A percentile compares a stretch with the other conserved stretches of the same genome.
These are phyloP conservation scores for Falco biarmicus DNA, from an alignment of 2,797 vertebrate species.

Conservation along the genomic window DNA sequence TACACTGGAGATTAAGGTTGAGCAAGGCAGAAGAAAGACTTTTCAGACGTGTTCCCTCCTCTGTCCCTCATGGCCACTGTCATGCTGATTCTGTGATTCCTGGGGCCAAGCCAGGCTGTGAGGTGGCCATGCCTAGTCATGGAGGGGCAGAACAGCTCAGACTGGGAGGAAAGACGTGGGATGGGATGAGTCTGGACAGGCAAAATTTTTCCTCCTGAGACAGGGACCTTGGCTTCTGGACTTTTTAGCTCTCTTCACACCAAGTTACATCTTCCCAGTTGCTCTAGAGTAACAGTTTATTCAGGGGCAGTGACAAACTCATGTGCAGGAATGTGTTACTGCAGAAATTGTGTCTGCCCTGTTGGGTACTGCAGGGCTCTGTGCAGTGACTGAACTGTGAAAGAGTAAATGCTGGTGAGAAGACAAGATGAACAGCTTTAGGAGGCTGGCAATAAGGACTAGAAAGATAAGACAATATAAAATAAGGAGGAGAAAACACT, in stretches of 20 bases:
- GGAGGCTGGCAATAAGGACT: not conserved
- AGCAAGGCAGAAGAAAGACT: not conserved
- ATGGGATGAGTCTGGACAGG: not conserved
- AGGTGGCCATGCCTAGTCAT: not conserved
- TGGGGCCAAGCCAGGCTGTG: not conserved
- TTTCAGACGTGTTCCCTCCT: not conserved
- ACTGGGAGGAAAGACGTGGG: not conserved
- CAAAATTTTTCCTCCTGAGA: not conserved
- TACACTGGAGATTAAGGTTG: not conserved
- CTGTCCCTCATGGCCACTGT: not conserved
- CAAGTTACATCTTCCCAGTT: not conserved
- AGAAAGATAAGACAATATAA: not conserved
- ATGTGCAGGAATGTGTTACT: not conserved
- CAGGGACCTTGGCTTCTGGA: not conserved
- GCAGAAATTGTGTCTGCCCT: not conserved
- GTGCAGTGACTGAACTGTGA: not conserved
- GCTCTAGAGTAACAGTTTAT: not conserved
- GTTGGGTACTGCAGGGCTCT: not conserved
- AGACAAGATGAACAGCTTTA: conserved; percentile 4
- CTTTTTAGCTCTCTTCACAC: not conserved
- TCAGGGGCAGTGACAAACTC: not conserved
- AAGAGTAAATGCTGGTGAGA: not conserved
- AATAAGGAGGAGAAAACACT: not conserved
- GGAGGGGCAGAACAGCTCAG: not conserved
- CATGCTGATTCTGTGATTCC: not conserved